Percentiles rank a stretch among this genome's conserved stretches.
phyloP scores from a whole-genome alignment of 1,140 invertebrate genomes.

The Campoletis sonorensis region DNA sequence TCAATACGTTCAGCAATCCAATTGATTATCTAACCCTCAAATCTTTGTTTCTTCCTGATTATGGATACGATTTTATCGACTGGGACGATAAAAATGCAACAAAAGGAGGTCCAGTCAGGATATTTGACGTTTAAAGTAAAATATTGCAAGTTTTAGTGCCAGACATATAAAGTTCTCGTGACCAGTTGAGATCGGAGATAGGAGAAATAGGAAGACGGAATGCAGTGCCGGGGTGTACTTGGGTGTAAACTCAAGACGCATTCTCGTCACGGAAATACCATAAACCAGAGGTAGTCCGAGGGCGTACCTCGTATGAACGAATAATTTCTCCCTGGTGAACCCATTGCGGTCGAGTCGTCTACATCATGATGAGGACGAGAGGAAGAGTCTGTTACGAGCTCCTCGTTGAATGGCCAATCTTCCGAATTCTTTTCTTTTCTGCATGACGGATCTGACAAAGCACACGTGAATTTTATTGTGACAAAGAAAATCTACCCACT shows the following conservation, averaged over 20 bases:
- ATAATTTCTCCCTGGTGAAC: conserved; percentile 35
- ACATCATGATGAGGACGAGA: conserved; percentile 23
- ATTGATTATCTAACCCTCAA: background rate
- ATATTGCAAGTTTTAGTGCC: conserved; percentile 8
- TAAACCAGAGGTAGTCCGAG: conserved; percentile 54
- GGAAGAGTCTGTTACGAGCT: conserved; percentile 28
- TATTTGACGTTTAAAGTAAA: background rate
- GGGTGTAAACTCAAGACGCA: conserved; percentile 32
- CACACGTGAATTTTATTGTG: background rate
- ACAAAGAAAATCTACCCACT: too few relatives aligned
- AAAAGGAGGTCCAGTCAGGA: background rate
- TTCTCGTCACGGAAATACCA: conserved; percentile 57
- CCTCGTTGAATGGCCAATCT: background rate
- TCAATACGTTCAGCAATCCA: background rate
- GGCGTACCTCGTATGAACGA: conserved; percentile 41
- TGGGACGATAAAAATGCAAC: background rate
- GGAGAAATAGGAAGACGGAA: conserved; percentile 36
- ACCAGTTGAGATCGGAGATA: conserved; percentile 16
- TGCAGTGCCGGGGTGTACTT: conserved; percentile 11
- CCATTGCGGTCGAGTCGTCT: conserved; percentile 33
- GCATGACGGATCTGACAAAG: background rate
- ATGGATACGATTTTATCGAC: background rate
- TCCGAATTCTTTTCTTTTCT: background rate
- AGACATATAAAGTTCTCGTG: conserved; percentile 11
- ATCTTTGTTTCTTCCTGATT: background rate